A percentile compares a stretch with the other conserved stretches of the same genome.
phyloP scores from a whole-genome alignment of 2,113 vertebrate genomes.

The Emydura subglobosa region DNA sequence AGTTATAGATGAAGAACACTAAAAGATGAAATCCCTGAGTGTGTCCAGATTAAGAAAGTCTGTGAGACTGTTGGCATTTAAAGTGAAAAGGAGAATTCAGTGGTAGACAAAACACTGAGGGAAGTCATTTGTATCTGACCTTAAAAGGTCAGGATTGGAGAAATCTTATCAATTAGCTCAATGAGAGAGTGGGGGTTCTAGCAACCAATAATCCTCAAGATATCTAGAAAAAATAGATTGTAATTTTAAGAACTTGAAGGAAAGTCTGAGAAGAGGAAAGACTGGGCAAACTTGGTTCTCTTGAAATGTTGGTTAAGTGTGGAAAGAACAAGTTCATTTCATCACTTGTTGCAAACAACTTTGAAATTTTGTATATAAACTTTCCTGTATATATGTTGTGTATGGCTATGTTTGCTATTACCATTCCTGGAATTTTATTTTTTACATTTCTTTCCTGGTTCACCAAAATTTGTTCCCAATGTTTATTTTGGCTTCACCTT shows the following conservation, averaged over 20 bases:
- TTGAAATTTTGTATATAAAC: not conserved
- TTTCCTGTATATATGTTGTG: not conserved
- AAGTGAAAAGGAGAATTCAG: slow-evolving; percentile 38
- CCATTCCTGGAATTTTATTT: not conserved
- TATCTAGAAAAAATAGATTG: not conserved
- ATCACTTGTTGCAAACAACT: not conserved
- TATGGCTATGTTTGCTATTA: not conserved
- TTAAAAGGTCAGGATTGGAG: not conserved
- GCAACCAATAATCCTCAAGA: not conserved
- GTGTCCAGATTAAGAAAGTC: not conserved
- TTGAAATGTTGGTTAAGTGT: not conserved
- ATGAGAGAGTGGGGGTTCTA: not conserved
- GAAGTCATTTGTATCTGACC: slow-evolving; percentile 34
- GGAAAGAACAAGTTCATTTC: not conserved
- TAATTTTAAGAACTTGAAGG: not conserved
- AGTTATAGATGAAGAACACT: not conserved
- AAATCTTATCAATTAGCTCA: not conserved
- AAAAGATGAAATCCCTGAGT: not conserved
- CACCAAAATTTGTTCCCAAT: not conserved
- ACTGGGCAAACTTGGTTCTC: not conserved
- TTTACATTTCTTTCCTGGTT: not conserved
- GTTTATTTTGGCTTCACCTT: not conserved
- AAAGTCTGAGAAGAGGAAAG: not conserved
- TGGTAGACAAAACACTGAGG: slow-evolving; percentile 17
- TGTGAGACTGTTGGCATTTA: not conserved